These are phyloP conservation scores for Agraylea sexmaculata DNA, from an alignment of 1,140 invertebrate species.

Conservation along the genomic window DNA sequence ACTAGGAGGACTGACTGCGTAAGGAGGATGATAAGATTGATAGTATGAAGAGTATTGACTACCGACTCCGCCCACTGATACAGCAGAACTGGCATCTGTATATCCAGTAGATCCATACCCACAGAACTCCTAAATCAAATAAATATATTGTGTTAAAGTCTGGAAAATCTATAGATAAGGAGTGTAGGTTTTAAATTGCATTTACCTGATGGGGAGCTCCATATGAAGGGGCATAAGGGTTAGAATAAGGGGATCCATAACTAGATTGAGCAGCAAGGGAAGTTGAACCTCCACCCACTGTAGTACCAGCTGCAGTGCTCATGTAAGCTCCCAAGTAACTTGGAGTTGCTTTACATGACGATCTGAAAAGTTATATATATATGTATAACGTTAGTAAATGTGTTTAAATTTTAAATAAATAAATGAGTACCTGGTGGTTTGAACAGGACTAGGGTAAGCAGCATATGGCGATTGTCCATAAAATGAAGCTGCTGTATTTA, in stretches of 20 bases:
- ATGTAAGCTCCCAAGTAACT: conserved; percentile 36
- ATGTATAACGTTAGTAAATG: neutral
- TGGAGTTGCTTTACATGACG: conserved; percentile 37
- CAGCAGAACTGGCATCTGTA: conserved; percentile 9
- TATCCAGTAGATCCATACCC: conserved; percentile 11
- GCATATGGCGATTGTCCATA: conserved; percentile 37
- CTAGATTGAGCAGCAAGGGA: conserved; percentile 33
- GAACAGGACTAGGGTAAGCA: conserved; percentile 34
- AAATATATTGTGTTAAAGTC: neutral
- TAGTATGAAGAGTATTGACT: conserved; percentile 10
- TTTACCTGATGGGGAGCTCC: conserved; percentile 47
- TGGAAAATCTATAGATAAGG: neutral
- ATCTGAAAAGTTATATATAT: conserved; percentile 22
- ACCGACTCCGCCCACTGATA: neutral
- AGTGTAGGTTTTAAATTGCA: too few relatives aligned
- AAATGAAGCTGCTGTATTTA: conserved; percentile 29
- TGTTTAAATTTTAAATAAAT: neutral
- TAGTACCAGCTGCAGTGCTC: conserved; percentile 26
- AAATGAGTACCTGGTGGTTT: conserved; percentile 29
- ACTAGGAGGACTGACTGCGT: conserved; percentile 20
- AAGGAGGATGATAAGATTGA: conserved; percentile 13
- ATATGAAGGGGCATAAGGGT: conserved; percentile 42
- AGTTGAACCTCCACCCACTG: conserved; percentile 38
- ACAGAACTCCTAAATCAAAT: conserved; percentile 15
- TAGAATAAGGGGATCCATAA: conserved; percentile 41